Percentiles rank a stretch among this genome's conserved stretches.
These are phyloP conservation scores for Scolopax mira DNA, from an alignment of 2,113 vertebrate genomes.

Conservation along the genomic window DNA sequence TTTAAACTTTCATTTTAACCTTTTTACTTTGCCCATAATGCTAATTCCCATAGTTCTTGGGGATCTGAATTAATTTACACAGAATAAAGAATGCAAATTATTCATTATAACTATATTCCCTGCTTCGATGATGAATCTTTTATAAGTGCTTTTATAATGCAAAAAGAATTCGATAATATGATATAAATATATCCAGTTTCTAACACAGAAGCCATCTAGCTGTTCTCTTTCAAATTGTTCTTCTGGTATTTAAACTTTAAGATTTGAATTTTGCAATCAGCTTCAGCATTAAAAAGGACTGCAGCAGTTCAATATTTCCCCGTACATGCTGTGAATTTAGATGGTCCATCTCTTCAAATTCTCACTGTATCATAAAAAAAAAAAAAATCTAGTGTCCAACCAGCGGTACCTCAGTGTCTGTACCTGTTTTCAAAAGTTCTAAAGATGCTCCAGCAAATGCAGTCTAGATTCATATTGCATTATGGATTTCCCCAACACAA, in stretches of 20 bases:
- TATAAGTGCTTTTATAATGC: not conserved
- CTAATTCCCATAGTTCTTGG: not conserved
- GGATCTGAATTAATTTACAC: conserved; percentile 31
- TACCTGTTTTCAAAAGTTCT: not conserved
- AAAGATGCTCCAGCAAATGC: not conserved
- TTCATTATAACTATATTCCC: not conserved
- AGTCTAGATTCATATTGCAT: not conserved
- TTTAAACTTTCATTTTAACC: conserved; percentile 1
- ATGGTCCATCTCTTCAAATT: not conserved
- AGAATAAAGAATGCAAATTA: conserved; percentile 11
- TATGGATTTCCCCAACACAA: not conserved
- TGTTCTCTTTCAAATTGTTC: not conserved
- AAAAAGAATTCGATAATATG: not conserved
- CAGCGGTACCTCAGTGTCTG: not conserved
- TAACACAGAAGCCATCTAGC: not conserved
- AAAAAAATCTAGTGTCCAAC: not conserved
- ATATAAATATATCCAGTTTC: not conserved
- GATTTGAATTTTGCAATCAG: not conserved
- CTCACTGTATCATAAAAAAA: not conserved
- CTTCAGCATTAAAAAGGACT: not conserved
- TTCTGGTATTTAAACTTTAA: not conserved
- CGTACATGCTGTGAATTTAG: not conserved
- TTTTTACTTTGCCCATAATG: not conserved
- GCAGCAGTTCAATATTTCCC: not conserved
- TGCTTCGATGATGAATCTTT: not conserved